Conservation (phyloP, 1,140 invertebrate genomes). For the Micrasema longulum region DNA sequence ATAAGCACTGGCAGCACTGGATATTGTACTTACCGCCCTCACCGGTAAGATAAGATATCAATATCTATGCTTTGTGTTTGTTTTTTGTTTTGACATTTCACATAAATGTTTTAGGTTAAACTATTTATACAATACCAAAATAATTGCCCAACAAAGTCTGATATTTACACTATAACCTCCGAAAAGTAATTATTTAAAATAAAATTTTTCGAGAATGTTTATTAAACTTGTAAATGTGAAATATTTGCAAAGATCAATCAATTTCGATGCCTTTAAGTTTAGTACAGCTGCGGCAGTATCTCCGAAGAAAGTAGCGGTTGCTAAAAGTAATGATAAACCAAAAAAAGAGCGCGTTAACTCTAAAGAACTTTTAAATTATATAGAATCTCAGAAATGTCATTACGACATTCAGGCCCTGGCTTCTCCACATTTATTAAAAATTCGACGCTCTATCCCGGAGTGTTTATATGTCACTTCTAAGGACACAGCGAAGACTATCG, state of each 20-base stretch:
- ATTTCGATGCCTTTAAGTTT: neutral
- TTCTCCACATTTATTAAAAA: constrained; percentile 29
- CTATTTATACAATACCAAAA: neutral
- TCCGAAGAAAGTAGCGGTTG: neutral
- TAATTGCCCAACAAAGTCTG: neutral
- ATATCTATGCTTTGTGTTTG: too few species aligned
- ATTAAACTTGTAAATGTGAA: neutral
- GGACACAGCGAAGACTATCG: constrained; percentile 62
- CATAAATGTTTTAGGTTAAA: neutral
- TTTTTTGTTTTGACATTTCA: neutral
- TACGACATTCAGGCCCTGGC: neutral
- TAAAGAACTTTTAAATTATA: constrained; percentile 22
- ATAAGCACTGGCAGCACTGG: too few species aligned
- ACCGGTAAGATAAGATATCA: too few species aligned
- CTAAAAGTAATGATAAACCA: neutral
- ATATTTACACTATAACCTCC: neutral
- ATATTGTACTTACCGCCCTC: too few species aligned
- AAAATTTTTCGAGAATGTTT: constrained; percentile 5
- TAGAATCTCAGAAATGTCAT: constrained; percentile 14
- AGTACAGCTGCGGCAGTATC: constrained; percentile 8
- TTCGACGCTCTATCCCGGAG: constrained; percentile 21
- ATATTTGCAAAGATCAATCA: neutral
- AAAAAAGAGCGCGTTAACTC: neutral
- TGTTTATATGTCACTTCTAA: constrained; percentile 33
- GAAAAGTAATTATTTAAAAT: neutral